Evolutionary conservation across 2,797 vertebrate genomes (phyloP), one percentile per base, ranked within the genome.

Genomic region (Balearica regulorum): DNA sequence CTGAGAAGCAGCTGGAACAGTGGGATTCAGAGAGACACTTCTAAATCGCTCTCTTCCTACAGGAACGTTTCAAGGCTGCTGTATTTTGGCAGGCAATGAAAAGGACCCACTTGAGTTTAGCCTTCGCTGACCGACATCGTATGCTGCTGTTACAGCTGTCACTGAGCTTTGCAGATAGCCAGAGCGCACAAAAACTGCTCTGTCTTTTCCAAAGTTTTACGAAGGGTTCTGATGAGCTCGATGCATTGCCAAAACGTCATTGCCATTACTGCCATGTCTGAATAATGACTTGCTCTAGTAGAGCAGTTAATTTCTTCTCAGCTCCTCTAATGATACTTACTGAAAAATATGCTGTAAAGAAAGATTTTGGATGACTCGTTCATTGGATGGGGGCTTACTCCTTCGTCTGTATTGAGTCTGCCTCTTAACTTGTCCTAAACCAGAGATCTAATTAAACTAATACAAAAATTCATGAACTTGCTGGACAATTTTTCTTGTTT

Each of bases 1-100:
- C 90, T 83, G 90, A 97, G 90, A 76, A 80, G 84, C 94, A 95
- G 96, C 94, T 96, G 96, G 75, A 93, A 29, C 81, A 92, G 96
- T 33, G 16, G 78, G 92, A 75, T 54, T 95, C 68, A 37, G 81
- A 79, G 77, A 68, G 61, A 58, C 69, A 6, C 51, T 91, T 88
- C 76, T 86, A 75, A 94, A 95, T 91, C 65, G 49, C 58, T 72
- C 89, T 88, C 35, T 92, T 93, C 65, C 81, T 95, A 51, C 76
- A 71, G 78, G 78, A 83, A 58, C 4, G 2, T 85, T 95, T 93
- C 81, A 41, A 53, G 75, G 90, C 90, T 72, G 90, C 75, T 89
- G 44, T 58, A 7, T 78, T 92, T 93, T 96, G 94, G 93, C 95
- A 95, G 88, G 82, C 71, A 89, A 33, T 91, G 93, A 78, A 85